These are phyloP conservation scores for Acleris sparsana DNA, from an alignment of 2,888 invertebrate genomes.

Conservation along the genomic window DNA sequence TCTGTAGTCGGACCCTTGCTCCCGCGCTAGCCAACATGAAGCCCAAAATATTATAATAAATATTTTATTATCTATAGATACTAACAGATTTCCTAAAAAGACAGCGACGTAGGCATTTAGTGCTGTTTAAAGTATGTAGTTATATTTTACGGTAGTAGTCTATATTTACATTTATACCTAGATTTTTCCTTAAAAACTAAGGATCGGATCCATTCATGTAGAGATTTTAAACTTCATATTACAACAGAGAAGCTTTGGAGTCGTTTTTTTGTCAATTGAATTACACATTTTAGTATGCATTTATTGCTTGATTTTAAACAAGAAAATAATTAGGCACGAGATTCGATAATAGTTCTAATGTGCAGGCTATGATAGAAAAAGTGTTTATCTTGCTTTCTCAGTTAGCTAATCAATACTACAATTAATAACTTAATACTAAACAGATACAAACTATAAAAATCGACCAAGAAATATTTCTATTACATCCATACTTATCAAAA, in stretches of 20 bases:
- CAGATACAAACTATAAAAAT: no score
- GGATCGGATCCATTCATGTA: neutral
- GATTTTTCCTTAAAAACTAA: conserved; percentile 15
- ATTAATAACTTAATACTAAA: no score
- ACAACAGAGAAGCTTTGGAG: neutral
- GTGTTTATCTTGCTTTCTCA: no score
- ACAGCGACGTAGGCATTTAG: conserved; percentile 63
- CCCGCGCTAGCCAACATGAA: conserved; percentile 39
- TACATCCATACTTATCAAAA: no score
- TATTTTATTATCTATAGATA: conserved; percentile 48
- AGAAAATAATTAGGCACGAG: neutral
- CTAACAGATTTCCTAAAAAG: conserved; percentile 56
- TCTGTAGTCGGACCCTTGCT: conserved; percentile 6
- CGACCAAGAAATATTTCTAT: no score
- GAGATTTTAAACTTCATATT: neutral
- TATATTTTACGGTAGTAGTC: conserved; percentile 43
- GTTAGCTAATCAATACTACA: no score
- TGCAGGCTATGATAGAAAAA: no score
- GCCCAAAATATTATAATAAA: conserved; percentile 42
- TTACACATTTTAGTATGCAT: neutral
- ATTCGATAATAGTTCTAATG: no score
- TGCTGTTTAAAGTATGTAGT: conserved; percentile 48
- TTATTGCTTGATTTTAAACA: neutral
- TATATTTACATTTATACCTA: conserved; percentile 33
- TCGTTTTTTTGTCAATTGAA: neutral